Conservation (phyloP, 2,113 vertebrate genomes). For the Dinomys branickii region DNA sequence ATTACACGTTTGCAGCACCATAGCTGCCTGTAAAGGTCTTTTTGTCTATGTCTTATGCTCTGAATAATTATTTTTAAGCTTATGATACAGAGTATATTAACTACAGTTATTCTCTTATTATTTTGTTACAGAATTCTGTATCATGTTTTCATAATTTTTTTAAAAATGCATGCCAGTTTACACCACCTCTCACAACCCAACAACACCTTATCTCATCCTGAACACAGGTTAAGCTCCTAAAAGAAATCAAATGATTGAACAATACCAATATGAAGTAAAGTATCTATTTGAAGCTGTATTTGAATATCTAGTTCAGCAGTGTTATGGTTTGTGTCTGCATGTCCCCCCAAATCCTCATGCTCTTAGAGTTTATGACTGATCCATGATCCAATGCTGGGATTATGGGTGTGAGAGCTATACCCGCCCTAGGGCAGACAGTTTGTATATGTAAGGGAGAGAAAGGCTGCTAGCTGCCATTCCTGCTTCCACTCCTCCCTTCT, state of each 20-base stretch:
- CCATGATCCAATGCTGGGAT: too few relatives aligned
- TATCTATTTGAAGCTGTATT: constrained; percentile 17
- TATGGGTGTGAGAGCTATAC: too few relatives aligned
- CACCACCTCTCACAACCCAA: background rate
- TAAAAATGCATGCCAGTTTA: background rate
- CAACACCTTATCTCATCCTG: background rate
- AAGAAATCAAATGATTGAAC: background rate
- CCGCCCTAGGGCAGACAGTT: too few relatives aligned
- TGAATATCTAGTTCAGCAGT: background rate
- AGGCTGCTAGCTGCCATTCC: too few relatives aligned
- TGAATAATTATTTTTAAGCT: background rate
- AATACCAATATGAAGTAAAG: background rate
- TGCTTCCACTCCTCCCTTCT: too few relatives aligned
- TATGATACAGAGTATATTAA: background rate
- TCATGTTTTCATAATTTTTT: background rate
- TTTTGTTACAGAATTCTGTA: background rate
- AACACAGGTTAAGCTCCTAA: background rate
- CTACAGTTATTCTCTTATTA: background rate
- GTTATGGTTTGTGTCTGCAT: too few relatives aligned
- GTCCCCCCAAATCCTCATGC: too few relatives aligned
- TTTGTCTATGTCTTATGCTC: background rate
- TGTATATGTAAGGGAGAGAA: too few relatives aligned
- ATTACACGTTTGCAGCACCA: background rate
- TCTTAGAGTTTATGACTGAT: too few relatives aligned
- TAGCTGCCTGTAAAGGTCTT: background rate